A percentile compares a stretch with the other conserved stretches of the same genome.
Conservation (phyloP, 2,888 invertebrate species). For the Eupithecia tripunctaria region DNA sequence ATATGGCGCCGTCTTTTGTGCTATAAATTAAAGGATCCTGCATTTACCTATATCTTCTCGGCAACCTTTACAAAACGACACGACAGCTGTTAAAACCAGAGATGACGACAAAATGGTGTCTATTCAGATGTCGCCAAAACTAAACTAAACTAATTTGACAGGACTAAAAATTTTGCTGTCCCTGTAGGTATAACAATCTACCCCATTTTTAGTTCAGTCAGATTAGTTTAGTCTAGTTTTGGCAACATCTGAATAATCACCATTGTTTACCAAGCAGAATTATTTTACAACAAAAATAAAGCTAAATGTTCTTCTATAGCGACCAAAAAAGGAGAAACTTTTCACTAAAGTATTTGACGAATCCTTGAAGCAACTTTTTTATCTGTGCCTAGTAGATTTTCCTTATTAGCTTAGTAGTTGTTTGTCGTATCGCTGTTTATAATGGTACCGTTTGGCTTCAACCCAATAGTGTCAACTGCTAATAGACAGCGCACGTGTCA, state of each 20-base stretch:
- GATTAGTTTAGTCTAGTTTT: too few species aligned
- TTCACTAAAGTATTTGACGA: not conserved
- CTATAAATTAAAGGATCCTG: conserved; percentile 35
- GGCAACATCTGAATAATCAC: too few species aligned
- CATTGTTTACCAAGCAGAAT: not conserved
- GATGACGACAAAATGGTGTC: not conserved
- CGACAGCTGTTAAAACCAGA: conserved; percentile 4
- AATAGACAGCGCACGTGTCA: conserved; percentile 80
- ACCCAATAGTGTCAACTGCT: conserved; percentile 78
- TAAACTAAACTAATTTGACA: too few species aligned
- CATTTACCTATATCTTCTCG: conserved; percentile 33
- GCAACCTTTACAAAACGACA: conserved; percentile 11
- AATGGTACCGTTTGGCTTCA: conserved; percentile 61
- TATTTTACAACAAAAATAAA: not conserved
- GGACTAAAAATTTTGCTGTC: too few species aligned
- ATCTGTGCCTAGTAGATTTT: not conserved
- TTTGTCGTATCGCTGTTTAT: conserved; percentile 5
- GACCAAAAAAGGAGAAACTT: not conserved
- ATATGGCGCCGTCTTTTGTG: conserved; percentile 34
- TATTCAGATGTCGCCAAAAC: too few species aligned
- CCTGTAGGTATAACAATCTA: too few species aligned
- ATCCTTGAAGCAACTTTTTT: not conserved
- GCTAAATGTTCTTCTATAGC: not conserved
- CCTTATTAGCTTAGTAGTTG: not conserved
- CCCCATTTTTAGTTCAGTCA: too few species aligned